These are phyloP conservation scores for Panagrolaimus sp. DNA, from an alignment of 1,140 invertebrate species.

Conservation along the genomic window DNA sequence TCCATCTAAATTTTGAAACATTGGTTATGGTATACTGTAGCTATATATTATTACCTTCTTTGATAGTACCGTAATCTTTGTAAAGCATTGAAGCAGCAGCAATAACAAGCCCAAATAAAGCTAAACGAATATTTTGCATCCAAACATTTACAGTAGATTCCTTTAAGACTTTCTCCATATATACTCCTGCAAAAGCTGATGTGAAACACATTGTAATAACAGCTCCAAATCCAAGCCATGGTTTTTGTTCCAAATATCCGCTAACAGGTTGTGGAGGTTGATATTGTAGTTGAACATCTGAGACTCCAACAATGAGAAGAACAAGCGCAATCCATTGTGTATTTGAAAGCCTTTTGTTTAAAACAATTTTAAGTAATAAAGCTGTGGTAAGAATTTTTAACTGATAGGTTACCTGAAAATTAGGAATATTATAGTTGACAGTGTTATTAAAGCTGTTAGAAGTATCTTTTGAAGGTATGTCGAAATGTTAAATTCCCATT, in stretches of 20 bases:
- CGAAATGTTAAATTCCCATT: no score
- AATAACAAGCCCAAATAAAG: conserved; percentile 30
- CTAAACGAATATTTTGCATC: conserved; percentile 65
- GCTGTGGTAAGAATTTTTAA: conserved; percentile 62
- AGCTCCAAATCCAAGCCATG: neutral
- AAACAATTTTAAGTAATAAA: conserved; percentile 59
- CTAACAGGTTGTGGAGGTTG: neutral
- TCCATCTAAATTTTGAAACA: neutral
- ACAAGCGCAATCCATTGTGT: conserved; percentile 22
- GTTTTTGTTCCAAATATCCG: conserved; percentile 6
- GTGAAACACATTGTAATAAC: neutral
- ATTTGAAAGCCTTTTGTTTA: conserved; percentile 51
- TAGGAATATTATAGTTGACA: neutral
- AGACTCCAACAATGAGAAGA: conserved; percentile 12
- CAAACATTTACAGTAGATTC: conserved; percentile 61
- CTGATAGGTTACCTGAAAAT: conserved; percentile 60
- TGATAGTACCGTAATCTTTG: neutral
- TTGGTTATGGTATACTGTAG: neutral
- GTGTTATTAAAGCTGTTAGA: no score
- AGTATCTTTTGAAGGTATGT: no score
- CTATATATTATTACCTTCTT: neutral
- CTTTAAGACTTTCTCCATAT: conserved; percentile 67
- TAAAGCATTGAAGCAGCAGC: conserved; percentile 29
- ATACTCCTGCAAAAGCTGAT: conserved; percentile 61
- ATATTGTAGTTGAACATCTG: conserved; percentile 11